These are phyloP conservation scores for Hoplodrina ambigua DNA, from an alignment of 2,888 invertebrate species.

Conservation along the genomic window DNA sequence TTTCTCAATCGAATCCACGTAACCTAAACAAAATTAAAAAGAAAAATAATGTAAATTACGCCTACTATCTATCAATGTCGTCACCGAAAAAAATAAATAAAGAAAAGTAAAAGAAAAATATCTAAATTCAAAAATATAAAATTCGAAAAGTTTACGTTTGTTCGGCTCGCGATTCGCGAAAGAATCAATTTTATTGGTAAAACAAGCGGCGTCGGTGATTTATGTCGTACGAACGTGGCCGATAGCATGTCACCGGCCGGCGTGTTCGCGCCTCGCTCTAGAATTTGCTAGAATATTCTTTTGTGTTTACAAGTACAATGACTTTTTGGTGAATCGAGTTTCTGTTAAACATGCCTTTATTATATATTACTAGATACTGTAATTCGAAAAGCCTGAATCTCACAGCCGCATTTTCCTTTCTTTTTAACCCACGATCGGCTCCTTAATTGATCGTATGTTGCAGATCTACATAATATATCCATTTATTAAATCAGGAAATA, in stretches of 20 bases:
- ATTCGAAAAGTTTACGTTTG: slow-evolving; percentile 69
- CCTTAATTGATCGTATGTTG: neutral
- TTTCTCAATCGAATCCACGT: slow-evolving; percentile 22
- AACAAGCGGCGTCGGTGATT: slow-evolving; percentile 87
- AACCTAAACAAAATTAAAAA: slow-evolving; percentile 7
- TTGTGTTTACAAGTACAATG: slow-evolving; percentile 80
- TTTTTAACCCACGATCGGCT: neutral
- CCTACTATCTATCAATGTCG: slow-evolving; percentile 54
- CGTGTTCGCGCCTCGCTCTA: slow-evolving; percentile 85
- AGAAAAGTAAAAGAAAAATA: slow-evolving; percentile 34
- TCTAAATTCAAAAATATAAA: slow-evolving; percentile 64
- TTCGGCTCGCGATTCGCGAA: slow-evolving; percentile 77
- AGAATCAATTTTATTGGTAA: slow-evolving; percentile 89
- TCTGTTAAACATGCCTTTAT: slow-evolving; percentile 51
- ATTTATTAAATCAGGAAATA: neutral
- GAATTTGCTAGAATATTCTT: slow-evolving; percentile 86
- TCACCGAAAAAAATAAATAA: slow-evolving; percentile 31
- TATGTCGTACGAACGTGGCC: slow-evolving; percentile 86
- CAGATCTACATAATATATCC: neutral
- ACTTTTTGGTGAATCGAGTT: slow-evolving; percentile 65
- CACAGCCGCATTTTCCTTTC: neutral
- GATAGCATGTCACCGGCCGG: slow-evolving; percentile 85
- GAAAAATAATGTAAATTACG: slow-evolving; percentile 27
- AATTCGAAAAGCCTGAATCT: slow-evolving; percentile 22
- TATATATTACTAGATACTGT: too few species aligned